Percentiles rank a stretch among this genome's conserved stretches.
Conservation (phyloP, 2,888 invertebrate genomes). For the Lydus trimaculatus region DNA sequence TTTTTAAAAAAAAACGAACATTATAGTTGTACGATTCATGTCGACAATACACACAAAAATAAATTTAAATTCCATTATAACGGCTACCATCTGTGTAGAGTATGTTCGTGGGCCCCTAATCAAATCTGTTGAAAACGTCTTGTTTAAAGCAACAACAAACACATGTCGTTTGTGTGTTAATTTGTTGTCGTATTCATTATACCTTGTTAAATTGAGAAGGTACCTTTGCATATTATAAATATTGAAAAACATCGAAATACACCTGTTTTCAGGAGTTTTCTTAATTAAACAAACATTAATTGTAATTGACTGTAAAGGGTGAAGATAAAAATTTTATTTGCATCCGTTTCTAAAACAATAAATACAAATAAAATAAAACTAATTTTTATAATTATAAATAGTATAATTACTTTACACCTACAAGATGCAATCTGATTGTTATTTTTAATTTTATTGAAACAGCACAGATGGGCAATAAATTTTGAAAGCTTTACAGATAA, state of each 20-base stretch:
- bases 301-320: constrained; percentile 31
- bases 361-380: constrained; percentile 13
- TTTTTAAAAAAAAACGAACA: background rate
- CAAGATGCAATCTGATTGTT: too few relatives aligned
- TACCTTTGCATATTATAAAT: constrained; percentile 1
- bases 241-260: background rate
- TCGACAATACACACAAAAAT: constrained; percentile 33
- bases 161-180: constrained; percentile 49
- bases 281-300: background rate
- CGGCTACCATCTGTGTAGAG: constrained; percentile 48
- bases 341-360: constrained; percentile 24
- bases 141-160: constrained; percentile 47
- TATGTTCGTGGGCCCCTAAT: constrained; percentile 36
- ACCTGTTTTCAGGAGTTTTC: background rate
- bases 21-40: constrained; percentile 3
- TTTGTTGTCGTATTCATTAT: constrained; percentile 49
- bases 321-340: constrained; percentile 36
- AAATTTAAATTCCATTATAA: constrained; percentile 51
- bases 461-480: too few relatives aligned
- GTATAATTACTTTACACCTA: background rate
- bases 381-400: background rate
- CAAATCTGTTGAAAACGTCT: constrained; percentile 52
- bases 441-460: too few relatives aligned
- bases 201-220: constrained; percentile 32
- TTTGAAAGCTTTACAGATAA: too few relatives aligned